Evolutionary conservation across 1,140 invertebrate species (phyloP).

Genomic region (Drosophila virilis): DNA sequence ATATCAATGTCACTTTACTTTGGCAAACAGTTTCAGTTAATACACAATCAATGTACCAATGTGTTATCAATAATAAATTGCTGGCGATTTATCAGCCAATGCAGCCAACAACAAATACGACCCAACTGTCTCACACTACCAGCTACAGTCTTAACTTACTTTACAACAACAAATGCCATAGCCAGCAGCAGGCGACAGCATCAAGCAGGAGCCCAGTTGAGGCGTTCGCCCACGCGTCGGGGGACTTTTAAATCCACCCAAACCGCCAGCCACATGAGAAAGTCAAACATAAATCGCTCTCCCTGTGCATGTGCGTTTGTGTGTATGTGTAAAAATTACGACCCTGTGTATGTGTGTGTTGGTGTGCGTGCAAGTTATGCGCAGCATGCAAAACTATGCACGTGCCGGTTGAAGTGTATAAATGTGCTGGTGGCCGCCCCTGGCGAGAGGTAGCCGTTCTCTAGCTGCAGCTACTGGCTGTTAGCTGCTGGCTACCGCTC

Average conservation of each 20-base stretch:
- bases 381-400: constrained; percentile 81
- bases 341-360: constrained; percentile 33
- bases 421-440: constrained; percentile 68
- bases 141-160: constrained; percentile 73
- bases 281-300: constrained; percentile 80
- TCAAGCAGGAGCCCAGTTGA: constrained; percentile 42
- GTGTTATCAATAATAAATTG: constrained; percentile 83
- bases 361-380: constrained; percentile 74
- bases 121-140: constrained; percentile 24
- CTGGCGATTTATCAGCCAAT: constrained; percentile 79
- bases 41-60: constrained; percentile 83
- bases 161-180: constrained; percentile 26
- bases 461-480: constrained; percentile 10
- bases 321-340: constrained; percentile 70
- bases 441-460: constrained; percentile 34
- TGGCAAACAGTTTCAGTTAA: constrained; percentile 83
- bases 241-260: constrained; percentile 66
- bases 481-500: constrained; percentile 7
- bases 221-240: constrained; percentile 34
- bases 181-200: constrained; percentile 38
- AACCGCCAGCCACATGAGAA: constrained; percentile 74
- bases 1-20: constrained; percentile 83
- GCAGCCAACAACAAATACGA: constrained; percentile 50
- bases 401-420: constrained; percentile 79
- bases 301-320: constrained; percentile 11